Evolutionary conservation across 2,888 invertebrate genomes (phyloP).

Genomic region (Tetropium fuscum): DNA sequence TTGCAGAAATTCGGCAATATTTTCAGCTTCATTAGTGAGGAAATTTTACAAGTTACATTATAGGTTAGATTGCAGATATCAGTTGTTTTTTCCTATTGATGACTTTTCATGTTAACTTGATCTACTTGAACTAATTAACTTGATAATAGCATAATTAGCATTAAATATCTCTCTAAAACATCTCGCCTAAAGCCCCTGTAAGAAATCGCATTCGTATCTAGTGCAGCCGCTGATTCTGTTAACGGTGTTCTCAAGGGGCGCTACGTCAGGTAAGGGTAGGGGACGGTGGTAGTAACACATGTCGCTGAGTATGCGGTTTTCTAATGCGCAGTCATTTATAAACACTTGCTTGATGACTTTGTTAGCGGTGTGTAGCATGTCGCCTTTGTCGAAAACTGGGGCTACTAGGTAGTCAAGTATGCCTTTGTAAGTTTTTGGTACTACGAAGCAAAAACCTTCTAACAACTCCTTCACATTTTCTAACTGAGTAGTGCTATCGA

Average conservation of each 20-base stretch:
- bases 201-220: constrained; percentile 81
- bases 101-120: too few relatives aligned
- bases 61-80: too few relatives aligned
- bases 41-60: too few relatives aligned
- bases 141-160: too few relatives aligned
- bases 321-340: constrained; percentile 76
- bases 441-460: constrained; percentile 60
- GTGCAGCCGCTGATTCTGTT: constrained; percentile 84
- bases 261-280: constrained; percentile 63
- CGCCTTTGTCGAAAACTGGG: constrained; percentile 68
- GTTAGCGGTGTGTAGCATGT: constrained; percentile 67
- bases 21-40: too few relatives aligned
- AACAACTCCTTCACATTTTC: constrained; percentile 66
- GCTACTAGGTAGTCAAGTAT: constrained; percentile 77
- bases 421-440: constrained; percentile 66
- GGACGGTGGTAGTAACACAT: constrained; percentile 80
- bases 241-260: constrained; percentile 77
- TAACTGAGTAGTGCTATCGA: constrained; percentile 65
- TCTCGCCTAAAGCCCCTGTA: constrained; percentile 80
- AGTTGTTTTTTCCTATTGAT: too few relatives aligned
- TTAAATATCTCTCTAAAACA: too few relatives aligned
- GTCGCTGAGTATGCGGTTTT: constrained; percentile 69
- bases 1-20: too few relatives aligned
- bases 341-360: constrained; percentile 79
- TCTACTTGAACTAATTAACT: too few relatives aligned